phyloP scores from a whole-genome alignment of 2,797 vertebrate species.

The Sebastes hopkinsi region DNA sequence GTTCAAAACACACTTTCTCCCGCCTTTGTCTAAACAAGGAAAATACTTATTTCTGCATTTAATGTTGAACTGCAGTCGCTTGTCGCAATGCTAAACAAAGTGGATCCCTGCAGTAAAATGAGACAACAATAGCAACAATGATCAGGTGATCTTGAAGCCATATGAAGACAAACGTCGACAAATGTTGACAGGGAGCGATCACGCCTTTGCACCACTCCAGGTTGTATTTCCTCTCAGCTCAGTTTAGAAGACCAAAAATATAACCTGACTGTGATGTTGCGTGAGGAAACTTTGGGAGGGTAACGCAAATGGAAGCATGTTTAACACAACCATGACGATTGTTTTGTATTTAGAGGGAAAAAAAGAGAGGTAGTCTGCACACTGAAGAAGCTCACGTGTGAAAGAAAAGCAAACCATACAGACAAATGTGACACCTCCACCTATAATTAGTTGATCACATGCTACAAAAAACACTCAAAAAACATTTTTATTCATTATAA shows the following conservation, averaged over 20 bases:
- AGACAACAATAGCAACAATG: constrained; percentile 6
- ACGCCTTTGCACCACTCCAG: neutral
- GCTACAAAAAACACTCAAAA: neutral
- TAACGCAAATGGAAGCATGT: neutral
- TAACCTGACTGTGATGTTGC: neutral
- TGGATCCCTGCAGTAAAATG: neutral
- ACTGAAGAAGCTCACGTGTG: neutral
- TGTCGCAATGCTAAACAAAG: neutral
- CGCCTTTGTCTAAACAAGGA: constrained; percentile 23
- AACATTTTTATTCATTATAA: neutral
- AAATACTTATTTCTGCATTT: constrained; percentile 22
- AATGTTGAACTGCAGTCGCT: constrained; percentile 1
- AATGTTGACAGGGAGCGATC: neutral
- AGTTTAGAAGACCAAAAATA: neutral
- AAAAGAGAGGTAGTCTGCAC: neutral
- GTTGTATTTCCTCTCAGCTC: neutral
- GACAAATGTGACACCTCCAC: neutral
- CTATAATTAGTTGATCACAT: neutral
- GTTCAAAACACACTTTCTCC: constrained; percentile 1
- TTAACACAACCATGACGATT: neutral
- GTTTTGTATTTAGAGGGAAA: neutral
- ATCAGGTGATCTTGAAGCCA: constrained; percentile 4
- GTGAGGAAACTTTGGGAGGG: neutral
- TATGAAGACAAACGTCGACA: neutral
- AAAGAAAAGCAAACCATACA: neutral